These are phyloP conservation scores for Leptopilina syphax DNA, from an alignment of 2,888 invertebrate species.

Conservation along the genomic window DNA sequence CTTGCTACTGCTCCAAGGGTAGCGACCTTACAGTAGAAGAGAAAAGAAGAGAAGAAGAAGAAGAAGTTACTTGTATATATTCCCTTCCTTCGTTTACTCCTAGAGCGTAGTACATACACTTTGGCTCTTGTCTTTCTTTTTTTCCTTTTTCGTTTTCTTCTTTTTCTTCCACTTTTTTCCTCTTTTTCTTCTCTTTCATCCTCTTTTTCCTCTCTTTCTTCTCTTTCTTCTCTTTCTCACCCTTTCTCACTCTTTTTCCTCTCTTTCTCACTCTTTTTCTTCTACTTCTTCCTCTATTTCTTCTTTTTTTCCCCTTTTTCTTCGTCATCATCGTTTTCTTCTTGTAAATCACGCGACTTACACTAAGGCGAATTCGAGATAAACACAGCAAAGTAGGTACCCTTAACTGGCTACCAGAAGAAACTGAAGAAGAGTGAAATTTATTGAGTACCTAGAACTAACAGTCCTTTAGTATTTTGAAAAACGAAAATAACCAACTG, in stretches of 20 bases:
- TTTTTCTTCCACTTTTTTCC: too few relatives aligned
- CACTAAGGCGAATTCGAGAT: slow-evolving; percentile 55
- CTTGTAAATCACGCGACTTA: slow-evolving; percentile 47
- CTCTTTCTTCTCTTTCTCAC: slow-evolving; percentile 32
- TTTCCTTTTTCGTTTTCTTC: too few relatives aligned
- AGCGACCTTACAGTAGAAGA: slow-evolving; percentile 62
- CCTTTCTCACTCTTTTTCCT: too few relatives aligned
- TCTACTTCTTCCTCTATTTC: slow-evolving; percentile 11
- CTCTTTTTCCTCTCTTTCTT: too few relatives aligned
- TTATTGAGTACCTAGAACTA: slow-evolving; percentile 21
- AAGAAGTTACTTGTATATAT: slow-evolving; percentile 52
- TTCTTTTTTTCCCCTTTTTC: too few relatives aligned
- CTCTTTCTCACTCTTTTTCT: too few relatives aligned
- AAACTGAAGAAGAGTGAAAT: slow-evolving; percentile 41
- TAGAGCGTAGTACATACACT: slow-evolving; percentile 48
- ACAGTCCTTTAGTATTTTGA: slow-evolving; percentile 1
- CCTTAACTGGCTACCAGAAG: slow-evolving; percentile 51
- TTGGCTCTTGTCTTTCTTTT: slow-evolving; percentile 33
- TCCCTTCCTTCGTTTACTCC: slow-evolving; percentile 27
- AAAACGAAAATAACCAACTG: slow-evolving; percentile 34
- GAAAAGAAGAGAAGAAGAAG: too few relatives aligned
- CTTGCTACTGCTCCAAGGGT: slow-evolving; percentile 69
- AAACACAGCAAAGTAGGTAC: slow-evolving; percentile 57
- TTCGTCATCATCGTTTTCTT: slow-evolving; percentile 43
- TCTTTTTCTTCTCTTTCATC: too few relatives aligned